Evolutionary conservation across 2,797 vertebrate genomes (phyloP), one percentile per base, ranked within the genome.

Genomic region (Melanotaenia maccullochi): DNA sequence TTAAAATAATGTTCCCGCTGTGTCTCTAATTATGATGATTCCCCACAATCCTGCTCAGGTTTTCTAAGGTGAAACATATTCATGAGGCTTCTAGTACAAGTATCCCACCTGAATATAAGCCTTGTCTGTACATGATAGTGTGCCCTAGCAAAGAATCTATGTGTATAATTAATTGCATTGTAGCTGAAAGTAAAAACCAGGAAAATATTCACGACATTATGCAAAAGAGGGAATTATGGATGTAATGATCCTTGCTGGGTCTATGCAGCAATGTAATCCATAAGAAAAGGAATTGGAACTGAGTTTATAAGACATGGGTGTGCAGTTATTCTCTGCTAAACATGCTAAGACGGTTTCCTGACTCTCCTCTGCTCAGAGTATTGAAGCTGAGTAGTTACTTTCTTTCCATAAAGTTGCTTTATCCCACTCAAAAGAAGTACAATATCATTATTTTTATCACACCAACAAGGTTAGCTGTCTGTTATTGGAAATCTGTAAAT

Each of bases 181-280:
- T 68, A 69, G 73, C 75, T 85, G 74, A 84, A 87, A 81, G 79
- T 81, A 65, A 80, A 85, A 86, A 81, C 75, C 75, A 63, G 68
- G 65, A 36, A 82, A 81, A 76, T 72, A 71, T 81, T 88, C 70
- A 82, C 71, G 71, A 84, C 20, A 82, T 88, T 84, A 89, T 88
- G 89, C 78, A 90, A 88, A 90, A 76, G 63, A 79, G 65, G 70
- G 83, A 87, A 89, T 92, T 85, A 90, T 75, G 62, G 64, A 84
- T 86, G 83, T 85, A 85, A 90, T 87, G 82, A 84, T 86, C 73
- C 86, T 68, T 65, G 54, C 63, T 75, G 74, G 33, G 63, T 75
- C 78, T 68, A 60, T 74, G 70, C 63, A 79, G 68, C 51, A 54
- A 22, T 11, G 65, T 85, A 80, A 84, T 85, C 72, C 81, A 78